Percentiles rank a stretch among this genome's conserved stretches.
Evolutionary conservation across 2,797 vertebrate species (phyloP).

Genomic region (Anolis apletophallus): DNA sequence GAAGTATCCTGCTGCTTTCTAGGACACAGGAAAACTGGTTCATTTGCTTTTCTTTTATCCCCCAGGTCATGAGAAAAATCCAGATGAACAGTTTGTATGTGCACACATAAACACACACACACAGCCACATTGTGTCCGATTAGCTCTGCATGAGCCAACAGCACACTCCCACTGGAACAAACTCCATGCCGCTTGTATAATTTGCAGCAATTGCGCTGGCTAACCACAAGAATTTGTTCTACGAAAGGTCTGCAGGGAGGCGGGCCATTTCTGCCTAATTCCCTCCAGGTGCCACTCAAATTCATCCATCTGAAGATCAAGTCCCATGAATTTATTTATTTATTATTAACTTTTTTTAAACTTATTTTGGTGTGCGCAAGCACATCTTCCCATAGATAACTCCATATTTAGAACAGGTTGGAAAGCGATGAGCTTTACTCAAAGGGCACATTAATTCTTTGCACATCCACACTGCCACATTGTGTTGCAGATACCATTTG

Average conservation of each 20-base stretch:
- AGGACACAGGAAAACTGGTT: conserved; percentile 1
- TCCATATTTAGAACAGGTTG: neutral
- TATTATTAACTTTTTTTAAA: neutral
- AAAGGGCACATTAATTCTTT: conserved; percentile 2
- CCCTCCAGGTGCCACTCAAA: conserved; percentile 60
- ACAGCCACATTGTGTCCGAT: neutral
- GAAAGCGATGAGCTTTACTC: neutral
- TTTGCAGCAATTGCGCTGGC: conserved; percentile 55
- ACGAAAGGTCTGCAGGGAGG: conserved; percentile 59
- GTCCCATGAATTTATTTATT: neutral
- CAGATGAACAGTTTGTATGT: neutral
- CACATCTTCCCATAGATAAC: neutral
- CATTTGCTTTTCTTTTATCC: neutral
- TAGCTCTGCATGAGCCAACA: neutral
- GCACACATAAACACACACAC: neutral
- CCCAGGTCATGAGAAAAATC: neutral
- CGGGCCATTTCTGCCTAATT: conserved; percentile 52
- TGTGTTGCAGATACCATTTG: neutral
- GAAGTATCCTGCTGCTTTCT: neutral
- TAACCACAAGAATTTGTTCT: conserved; percentile 66
- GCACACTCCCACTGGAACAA: neutral
- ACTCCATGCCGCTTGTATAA: conserved; percentile 48
- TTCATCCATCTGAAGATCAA: neutral
- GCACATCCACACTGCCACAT: neutral
- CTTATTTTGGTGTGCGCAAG: too few relatives aligned